A percentile compares a stretch with the other conserved stretches of the same genome.
phyloP scores from a whole-genome alignment of 2,113 vertebrate species.

The Melanerpes aurifrons region DNA sequence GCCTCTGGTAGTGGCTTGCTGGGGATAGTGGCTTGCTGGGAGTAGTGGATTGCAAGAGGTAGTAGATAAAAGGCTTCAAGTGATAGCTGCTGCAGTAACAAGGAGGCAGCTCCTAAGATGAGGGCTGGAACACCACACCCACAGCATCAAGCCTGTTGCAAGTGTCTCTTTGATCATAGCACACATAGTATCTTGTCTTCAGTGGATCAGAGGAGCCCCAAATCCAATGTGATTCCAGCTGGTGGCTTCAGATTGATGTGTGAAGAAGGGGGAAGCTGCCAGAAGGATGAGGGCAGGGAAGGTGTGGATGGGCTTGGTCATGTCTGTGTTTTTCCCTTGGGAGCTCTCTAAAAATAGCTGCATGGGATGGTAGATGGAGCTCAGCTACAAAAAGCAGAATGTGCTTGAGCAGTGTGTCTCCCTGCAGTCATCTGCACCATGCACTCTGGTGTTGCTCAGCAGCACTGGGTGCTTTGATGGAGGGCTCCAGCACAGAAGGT shows the following conservation, averaged over 20 bases:
- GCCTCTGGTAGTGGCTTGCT: background rate
- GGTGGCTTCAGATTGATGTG: background rate
- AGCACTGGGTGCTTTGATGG: background rate
- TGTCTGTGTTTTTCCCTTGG: slow-evolving; percentile 1
- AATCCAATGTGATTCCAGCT: background rate
- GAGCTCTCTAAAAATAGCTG: slow-evolving; percentile 19
- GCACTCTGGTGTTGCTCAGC: background rate
- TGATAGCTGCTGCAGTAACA: background rate
- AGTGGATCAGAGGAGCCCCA: background rate
- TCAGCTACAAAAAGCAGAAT: background rate
- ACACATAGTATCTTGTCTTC: background rate
- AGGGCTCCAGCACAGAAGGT: background rate
- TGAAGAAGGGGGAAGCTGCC: background rate
- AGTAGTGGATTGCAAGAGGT: background rate
- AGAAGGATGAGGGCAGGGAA: background rate
- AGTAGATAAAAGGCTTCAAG: background rate
- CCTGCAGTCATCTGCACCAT: background rate
- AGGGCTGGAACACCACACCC: background rate
- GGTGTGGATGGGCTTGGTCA: slow-evolving; percentile 9
- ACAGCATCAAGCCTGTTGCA: slow-evolving; percentile 7
- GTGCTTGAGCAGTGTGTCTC: background rate
- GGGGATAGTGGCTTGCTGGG: background rate
- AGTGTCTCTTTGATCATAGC: slow-evolving; percentile 19
- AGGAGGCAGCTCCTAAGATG: background rate
- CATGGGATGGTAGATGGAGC: background rate